These are phyloP conservation scores for Clangula hyemalis DNA, from an alignment of 2,797 vertebrate species.

Conservation along the genomic window DNA sequence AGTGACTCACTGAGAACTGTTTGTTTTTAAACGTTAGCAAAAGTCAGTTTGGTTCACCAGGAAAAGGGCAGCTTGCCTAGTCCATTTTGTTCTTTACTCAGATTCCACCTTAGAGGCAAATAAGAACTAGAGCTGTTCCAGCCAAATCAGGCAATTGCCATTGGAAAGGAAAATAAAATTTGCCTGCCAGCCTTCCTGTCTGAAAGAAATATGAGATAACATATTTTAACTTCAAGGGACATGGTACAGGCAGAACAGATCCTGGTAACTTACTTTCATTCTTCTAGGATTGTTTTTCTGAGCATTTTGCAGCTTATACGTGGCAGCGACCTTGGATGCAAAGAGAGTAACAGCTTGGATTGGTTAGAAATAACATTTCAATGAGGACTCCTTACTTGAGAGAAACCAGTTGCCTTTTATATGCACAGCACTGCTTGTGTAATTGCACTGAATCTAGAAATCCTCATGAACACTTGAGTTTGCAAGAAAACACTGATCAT, in stretches of 20 bases:
- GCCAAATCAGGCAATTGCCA: constrained; percentile 3
- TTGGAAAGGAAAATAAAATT: constrained; percentile 39
- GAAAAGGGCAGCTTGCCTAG: constrained; percentile 64
- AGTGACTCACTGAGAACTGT: constrained; percentile 55
- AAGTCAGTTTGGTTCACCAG: constrained; percentile 55
- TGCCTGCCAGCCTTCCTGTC: not conserved
- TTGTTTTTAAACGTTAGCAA: constrained; percentile 58
- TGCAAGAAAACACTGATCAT: not conserved
- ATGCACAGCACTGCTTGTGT: not conserved
- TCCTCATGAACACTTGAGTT: not conserved
- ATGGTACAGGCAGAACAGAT: not conserved
- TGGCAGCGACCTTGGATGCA: fast-evolving
- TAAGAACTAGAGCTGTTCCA: constrained; percentile 1
- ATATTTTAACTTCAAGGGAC: not conserved
- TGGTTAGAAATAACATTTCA: not conserved
- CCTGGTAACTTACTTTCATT: not conserved
- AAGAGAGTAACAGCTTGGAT: not conserved
- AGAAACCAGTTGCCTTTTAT: not conserved
- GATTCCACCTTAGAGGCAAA: constrained; percentile 58
- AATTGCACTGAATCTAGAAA: not conserved
- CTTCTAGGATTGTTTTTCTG: not conserved
- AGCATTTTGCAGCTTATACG: not conserved
- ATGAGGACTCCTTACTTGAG: not conserved
- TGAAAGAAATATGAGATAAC: constrained; percentile 21
- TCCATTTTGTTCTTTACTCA: constrained; percentile 58